Evolutionary conservation across 2,888 invertebrate genomes (phyloP).

Genomic region (Lypha dubia): DNA sequence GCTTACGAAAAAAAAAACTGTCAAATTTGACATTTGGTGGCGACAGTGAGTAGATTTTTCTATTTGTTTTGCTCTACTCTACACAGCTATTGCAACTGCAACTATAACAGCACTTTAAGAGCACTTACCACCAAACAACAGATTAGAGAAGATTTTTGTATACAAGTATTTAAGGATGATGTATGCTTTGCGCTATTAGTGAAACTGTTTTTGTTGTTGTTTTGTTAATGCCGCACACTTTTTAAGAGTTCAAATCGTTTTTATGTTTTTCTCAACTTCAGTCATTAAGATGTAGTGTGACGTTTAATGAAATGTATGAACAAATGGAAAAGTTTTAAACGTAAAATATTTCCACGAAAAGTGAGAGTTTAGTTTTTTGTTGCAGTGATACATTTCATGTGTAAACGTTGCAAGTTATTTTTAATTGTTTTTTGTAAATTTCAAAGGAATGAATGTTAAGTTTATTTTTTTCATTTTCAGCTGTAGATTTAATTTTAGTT

Average conservation of each 20-base stretch:
- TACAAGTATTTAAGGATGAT: constrained; percentile 33
- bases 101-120: constrained; percentile 52
- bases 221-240: constrained; percentile 4
- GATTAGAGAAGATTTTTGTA: constrained; percentile 67
- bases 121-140: constrained; percentile 53
- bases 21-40: constrained; percentile 74
- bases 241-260: constrained; percentile 46
- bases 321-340: constrained; percentile 28
- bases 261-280: constrained; percentile 35
- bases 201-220: constrained; percentile 20
- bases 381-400: constrained; percentile 31
- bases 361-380: constrained; percentile 43
- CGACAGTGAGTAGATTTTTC: constrained; percentile 71
- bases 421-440: constrained; percentile 25
- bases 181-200: constrained; percentile 24
- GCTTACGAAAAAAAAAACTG: constrained; percentile 60
- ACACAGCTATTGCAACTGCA: constrained; percentile 32
- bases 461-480: constrained; percentile 23
- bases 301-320: constrained; percentile 46
- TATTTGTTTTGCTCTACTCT: constrained; percentile 59
- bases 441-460: constrained; percentile 3
- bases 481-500: constrained; percentile 22
- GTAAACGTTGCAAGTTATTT: constrained; percentile 40
- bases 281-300: constrained; percentile 52
- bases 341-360: constrained; percentile 55